Percentiles rank a stretch among this genome's conserved stretches.
Conservation (phyloP, 2,113 vertebrate genomes). For the Promerops cafer region DNA sequence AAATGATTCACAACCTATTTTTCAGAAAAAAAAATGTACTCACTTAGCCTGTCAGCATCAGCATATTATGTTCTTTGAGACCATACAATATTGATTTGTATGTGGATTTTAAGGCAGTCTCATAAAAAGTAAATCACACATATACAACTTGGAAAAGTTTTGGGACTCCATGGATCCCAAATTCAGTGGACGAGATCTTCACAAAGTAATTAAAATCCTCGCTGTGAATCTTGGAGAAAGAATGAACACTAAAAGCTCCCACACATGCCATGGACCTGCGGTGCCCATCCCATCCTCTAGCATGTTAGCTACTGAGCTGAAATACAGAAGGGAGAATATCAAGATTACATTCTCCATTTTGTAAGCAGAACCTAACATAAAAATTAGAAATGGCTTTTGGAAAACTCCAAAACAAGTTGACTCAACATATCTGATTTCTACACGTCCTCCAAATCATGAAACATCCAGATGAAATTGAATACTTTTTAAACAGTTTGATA, state of each 20-base stretch:
- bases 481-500: neutral
- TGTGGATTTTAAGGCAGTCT: neutral
- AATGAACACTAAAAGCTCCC: neutral
- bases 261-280: accelerated
- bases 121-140: neutral
- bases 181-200: neutral
- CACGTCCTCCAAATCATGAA: too few species aligned
- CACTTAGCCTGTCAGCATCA: neutral
- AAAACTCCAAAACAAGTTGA: neutral
- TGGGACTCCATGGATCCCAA: neutral
- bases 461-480: neutral
- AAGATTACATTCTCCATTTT: neutral
- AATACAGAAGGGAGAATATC: neutral
- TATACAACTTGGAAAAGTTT: neutral
- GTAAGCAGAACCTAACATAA: neutral
- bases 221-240: neutral
- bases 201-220: neutral
- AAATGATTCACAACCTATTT: neutral
- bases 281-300: neutral
- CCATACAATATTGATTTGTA: neutral
- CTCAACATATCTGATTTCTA: neutral
- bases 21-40: neutral
- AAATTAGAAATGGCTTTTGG: neutral
- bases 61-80: neutral
- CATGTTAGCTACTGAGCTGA: neutral